A percentile compares a stretch with the other conserved stretches of the same genome.
Evolutionary conservation across 2,113 vertebrate species (phyloP).

Genomic region (Pteruthius melanotis): DNA sequence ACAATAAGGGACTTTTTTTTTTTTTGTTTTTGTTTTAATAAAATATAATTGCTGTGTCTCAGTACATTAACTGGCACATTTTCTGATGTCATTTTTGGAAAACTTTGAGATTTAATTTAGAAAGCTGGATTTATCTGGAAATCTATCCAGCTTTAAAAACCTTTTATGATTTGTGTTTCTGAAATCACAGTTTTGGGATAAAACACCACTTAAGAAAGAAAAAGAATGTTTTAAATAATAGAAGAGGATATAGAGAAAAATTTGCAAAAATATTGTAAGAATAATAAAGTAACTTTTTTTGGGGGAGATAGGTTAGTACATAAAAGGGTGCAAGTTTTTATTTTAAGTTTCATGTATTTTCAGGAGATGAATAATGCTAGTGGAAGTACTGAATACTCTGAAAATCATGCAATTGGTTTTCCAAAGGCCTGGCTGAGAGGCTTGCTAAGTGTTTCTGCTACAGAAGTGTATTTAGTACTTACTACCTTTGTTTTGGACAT

Average conservation of each 20-base stretch:
- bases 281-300: background rate
- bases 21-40: background rate
- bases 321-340: background rate
- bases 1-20: background rate
- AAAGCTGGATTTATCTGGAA: background rate
- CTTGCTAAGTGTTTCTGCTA: background rate
- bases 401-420: background rate
- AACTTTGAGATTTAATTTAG: background rate
- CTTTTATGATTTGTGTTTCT: background rate
- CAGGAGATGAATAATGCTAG: background rate
- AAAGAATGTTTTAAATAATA: background rate
- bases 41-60: background rate
- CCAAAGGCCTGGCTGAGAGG: background rate
- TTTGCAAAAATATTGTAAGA: background rate
- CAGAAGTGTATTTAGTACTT: background rate
- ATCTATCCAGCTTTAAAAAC: background rate
- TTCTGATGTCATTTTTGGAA: background rate
- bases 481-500: background rate
- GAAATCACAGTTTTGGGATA: background rate
- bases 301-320: background rate
- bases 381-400: background rate
- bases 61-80: background rate
- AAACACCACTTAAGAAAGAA: background rate
- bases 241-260: background rate
- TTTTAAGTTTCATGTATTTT: background rate